phyloP scores from a whole-genome alignment of 2,113 vertebrate genomes.

The Tretioscincus oriximinensis region DNA sequence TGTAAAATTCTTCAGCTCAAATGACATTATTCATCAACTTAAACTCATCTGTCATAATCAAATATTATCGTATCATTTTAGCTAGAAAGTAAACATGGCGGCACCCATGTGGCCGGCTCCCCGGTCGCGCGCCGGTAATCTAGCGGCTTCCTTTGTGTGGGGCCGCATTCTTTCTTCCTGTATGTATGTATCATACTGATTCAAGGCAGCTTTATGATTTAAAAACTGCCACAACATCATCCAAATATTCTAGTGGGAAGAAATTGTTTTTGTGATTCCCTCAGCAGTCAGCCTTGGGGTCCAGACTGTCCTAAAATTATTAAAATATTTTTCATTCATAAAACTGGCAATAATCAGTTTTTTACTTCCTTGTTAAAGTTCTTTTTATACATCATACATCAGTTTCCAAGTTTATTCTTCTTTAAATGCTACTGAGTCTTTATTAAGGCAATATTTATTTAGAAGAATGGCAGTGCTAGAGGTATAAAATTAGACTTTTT shows the following conservation, averaged over 20 bases:
- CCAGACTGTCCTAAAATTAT: neutral
- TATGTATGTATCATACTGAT: neutral
- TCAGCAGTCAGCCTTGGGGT: neutral
- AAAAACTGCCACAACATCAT: neutral
- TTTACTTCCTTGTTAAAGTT: neutral
- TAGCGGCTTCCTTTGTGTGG: too few species aligned
- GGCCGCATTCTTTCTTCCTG: conserved; percentile 16
- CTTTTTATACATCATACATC: too few species aligned
- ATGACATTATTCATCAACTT: conserved; percentile 41
- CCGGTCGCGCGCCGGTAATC: too few species aligned
- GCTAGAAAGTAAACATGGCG: neutral
- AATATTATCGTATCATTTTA: conserved; percentile 29
- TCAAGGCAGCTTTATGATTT: neutral
- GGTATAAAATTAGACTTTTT: too few species aligned
- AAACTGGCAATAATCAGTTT: neutral
- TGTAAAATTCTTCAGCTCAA: conserved; percentile 19
- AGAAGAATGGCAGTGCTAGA: too few species aligned
- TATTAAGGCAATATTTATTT: too few species aligned
- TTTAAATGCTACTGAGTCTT: neutral
- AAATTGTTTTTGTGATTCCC: neutral
- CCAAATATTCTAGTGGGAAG: neutral
- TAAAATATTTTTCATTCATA: neutral
- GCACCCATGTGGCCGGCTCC: too few species aligned
- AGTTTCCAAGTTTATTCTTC: neutral
- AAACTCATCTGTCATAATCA: conserved; percentile 18